These are phyloP conservation scores for Microcebus tavaratra DNA, from an alignment of 2,113 vertebrate species.

Conservation along the genomic window DNA sequence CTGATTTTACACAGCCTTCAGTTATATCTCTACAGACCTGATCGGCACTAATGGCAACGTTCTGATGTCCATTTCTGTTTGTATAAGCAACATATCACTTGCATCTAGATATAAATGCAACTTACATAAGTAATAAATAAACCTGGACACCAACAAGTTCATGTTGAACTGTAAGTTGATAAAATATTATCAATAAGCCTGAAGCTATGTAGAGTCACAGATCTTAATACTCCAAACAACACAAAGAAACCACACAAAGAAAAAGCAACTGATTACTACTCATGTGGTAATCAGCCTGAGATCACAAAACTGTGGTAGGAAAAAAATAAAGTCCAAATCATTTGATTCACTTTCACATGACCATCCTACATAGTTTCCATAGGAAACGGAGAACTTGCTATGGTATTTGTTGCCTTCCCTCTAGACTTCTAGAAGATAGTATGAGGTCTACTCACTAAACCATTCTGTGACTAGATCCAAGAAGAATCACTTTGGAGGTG, in stretches of 20 bases:
- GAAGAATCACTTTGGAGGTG: neutral
- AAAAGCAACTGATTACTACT: neutral
- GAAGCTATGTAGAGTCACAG: neutral
- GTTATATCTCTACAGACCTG: neutral
- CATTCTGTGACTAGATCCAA: neutral
- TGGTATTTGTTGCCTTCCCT: neutral
- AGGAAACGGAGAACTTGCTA: neutral
- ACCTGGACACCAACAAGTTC: neutral
- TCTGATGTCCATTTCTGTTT: neutral
- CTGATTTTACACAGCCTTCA: neutral
- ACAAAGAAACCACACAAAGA: neutral
- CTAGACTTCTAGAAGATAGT: neutral
- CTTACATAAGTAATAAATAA: neutral
- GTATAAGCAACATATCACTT: neutral
- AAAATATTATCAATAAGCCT: neutral
- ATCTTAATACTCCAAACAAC: neutral
- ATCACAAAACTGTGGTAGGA: neutral
- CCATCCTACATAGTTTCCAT: neutral
- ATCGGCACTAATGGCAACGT: neutral
- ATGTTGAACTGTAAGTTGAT: neutral
- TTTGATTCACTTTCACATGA: neutral
- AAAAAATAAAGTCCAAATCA: neutral
- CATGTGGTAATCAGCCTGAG: neutral
- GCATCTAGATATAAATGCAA: neutral
- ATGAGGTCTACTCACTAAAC: neutral